Percentiles rank a stretch among this genome's conserved stretches.
phyloP scores from a whole-genome alignment of 2,888 invertebrate species.

The Cotesia congregata region DNA sequence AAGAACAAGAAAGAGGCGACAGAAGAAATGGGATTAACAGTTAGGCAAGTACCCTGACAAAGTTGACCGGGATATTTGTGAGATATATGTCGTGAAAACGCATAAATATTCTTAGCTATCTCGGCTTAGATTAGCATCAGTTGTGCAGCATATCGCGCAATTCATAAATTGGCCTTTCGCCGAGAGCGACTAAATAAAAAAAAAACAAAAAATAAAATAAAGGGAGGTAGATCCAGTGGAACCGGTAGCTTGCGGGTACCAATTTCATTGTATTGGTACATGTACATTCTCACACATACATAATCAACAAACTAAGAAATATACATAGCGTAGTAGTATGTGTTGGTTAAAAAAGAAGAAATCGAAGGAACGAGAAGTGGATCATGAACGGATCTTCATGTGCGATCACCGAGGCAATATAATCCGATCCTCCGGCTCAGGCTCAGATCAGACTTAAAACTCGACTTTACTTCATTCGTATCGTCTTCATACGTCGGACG shows the following conservation, averaged over 20 bases:
- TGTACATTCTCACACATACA: background rate
- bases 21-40: conserved; percentile 27
- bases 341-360: background rate
- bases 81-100: conserved; percentile 38
- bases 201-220: background rate
- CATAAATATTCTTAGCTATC: conserved; percentile 49
- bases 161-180: conserved; percentile 53
- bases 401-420: conserved; percentile 29
- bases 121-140: conserved; percentile 48
- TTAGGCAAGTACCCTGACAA: conserved; percentile 30
- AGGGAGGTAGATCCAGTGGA: conserved; percentile 38
- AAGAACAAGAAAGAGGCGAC: background rate
- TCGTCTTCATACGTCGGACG: background rate
- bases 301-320: background rate
- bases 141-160: conserved; percentile 41
- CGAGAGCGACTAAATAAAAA: conserved; percentile 35
- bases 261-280: background rate
- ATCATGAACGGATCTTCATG: conserved; percentile 25
- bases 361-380: background rate
- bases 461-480: background rate
- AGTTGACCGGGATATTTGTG: conserved; percentile 38
- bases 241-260: conserved; percentile 42
- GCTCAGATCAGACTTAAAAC: conserved; percentile 38
- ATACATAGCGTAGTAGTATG: background rate
- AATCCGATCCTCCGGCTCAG: conserved; percentile 39